These are phyloP conservation scores for Drosophila orosa DNA, from an alignment of 1,140 invertebrate genomes.

Conservation along the genomic window DNA sequence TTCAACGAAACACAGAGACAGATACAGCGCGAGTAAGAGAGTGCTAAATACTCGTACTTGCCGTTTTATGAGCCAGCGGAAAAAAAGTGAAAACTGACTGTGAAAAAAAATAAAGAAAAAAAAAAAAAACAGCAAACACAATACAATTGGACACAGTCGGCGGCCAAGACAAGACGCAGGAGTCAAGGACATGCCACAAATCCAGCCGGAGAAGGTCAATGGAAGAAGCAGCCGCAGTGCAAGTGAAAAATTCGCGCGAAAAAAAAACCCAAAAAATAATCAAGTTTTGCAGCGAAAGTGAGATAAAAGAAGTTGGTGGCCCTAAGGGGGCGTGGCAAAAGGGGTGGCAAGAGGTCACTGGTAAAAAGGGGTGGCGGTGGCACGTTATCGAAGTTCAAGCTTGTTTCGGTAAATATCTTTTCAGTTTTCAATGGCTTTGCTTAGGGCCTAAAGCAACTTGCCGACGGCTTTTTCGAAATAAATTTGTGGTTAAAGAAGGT, in stretches of 20 bases:
- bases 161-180: constrained; percentile 56
- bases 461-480: constrained; percentile 21
- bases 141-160: constrained; percentile 59
- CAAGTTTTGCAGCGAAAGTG: constrained; percentile 73
- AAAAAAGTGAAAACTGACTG: constrained; percentile 70
- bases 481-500: neutral
- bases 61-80: constrained; percentile 73
- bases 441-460: constrained; percentile 14
- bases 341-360: constrained; percentile 5
- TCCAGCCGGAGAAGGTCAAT: constrained; percentile 55
- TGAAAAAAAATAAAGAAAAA: constrained; percentile 13
- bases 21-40: constrained; percentile 21
- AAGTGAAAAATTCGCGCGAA: constrained; percentile 60
- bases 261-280: constrained; percentile 59
- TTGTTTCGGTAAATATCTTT: constrained; percentile 31
- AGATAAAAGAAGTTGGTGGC: constrained; percentile 55
- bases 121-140: constrained; percentile 42
- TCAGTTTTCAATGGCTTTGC: neutral
- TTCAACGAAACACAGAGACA: constrained; percentile 3
- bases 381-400: constrained; percentile 6
- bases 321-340: neutral
- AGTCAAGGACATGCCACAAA: constrained; percentile 79
- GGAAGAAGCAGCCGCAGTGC: constrained; percentile 59
- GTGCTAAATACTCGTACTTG: constrained; percentile 76
- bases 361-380: constrained; percentile 9